Evolutionary conservation across 2,797 vertebrate genomes (phyloP).

Genomic region (Acipenser ruthenus): DNA sequence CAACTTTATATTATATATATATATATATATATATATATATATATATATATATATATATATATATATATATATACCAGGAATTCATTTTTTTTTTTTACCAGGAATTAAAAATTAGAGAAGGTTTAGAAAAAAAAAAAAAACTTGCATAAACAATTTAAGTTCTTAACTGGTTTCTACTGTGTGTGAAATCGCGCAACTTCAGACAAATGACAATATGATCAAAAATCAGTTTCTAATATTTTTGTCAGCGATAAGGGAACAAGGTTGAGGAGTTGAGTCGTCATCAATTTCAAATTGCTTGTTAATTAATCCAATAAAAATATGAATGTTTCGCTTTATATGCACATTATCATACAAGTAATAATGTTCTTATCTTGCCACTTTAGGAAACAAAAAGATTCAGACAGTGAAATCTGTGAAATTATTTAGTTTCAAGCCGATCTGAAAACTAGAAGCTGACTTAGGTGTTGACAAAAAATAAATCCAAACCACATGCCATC

Average conservation of each 20-base stretch:
- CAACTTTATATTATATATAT: too few species aligned
- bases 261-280: too few species aligned
- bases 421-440: not conserved
- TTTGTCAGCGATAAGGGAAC: too few species aligned
- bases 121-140: constrained; percentile 16
- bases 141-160: constrained; percentile 18
- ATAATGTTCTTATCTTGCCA: too few species aligned
- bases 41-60: too few species aligned
- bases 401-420: not conserved
- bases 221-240: not conserved
- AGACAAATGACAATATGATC: not conserved
- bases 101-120: constrained; percentile 24
- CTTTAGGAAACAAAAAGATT: too few species aligned
- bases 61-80: not conserved
- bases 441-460: not conserved
- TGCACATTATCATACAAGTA: too few species aligned
- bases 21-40: too few species aligned
- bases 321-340: too few species aligned
- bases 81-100: constrained; percentile 15
- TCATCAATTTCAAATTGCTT: too few species aligned
- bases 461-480: not conserved
- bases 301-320: too few species aligned
- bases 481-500: too few species aligned
- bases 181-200: constrained; percentile 20
- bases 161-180: constrained; percentile 4